Evolutionary conservation across 2,797 vertebrate genomes (phyloP), one percentile per base, ranked within the genome.

Genomic region (Synanceia verrucosa): DNA sequence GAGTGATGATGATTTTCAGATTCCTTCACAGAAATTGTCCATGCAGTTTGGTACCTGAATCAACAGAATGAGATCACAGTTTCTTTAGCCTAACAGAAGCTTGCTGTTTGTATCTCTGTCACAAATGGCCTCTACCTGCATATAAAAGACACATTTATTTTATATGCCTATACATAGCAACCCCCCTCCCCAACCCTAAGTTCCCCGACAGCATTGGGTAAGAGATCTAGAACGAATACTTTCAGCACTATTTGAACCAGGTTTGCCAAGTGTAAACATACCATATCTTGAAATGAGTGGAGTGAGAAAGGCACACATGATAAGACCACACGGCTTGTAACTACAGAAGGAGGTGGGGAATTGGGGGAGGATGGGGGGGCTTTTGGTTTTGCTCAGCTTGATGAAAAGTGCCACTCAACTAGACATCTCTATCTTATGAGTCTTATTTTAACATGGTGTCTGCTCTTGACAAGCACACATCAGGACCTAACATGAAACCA

Each of bases 251-350:
- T 82, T 87, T 87, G 73, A 89, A 90, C 60, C 70, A 72, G 88
- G 86, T 86, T 72, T 79, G 80, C 86, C 79, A 70, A 86, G 70
- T 91, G 92, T 93, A 93, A 94, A 94, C 92, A 90, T 83, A 88
- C 74, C 81, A 67, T 89, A 86, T 88, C 66, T 88, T 91, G 88
- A 91, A 91, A 90, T 89, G 90, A 89, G 87, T 77, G 90, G 87
- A 91, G 86, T 81, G 88, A 94, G 91, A 93, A 95, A 95, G 94
- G 94, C 94, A 95, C 94, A 94, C 91, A 94, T 92, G 92, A 94
- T 91, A 91, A 91, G 88, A 94, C 89, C 92, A 94, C 90, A 91
- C 88, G 90, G 89, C 85, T 89, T 78, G 82, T 75, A 78, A 91
- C 88, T 87, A 79, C 79, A 71, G 73, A 36, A 9, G 76, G 31